phyloP scores from a whole-genome alignment of 2,888 invertebrate species.

The Odontothrips loti region DNA sequence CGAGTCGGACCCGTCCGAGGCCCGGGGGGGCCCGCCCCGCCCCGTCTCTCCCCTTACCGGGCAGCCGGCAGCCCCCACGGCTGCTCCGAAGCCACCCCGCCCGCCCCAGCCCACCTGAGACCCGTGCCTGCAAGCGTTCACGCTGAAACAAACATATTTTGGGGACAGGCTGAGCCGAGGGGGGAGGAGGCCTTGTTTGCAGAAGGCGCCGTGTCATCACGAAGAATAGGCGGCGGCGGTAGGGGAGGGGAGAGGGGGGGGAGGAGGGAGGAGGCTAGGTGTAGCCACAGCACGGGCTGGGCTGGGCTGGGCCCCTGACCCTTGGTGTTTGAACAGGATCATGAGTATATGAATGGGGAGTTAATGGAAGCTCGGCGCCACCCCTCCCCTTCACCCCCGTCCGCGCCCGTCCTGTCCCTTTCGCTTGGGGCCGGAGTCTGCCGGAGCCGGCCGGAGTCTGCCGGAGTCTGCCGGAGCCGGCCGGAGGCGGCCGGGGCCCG shows the following conservation, averaged over 20 bases:
- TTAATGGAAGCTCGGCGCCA: not conserved
- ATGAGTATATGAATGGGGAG: constrained; percentile 24
- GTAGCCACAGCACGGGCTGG: not conserved
- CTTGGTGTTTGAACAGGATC: constrained; percentile 12
- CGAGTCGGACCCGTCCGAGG: not conserved
- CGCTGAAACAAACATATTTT: constrained; percentile 22
- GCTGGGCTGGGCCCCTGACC: not conserved
- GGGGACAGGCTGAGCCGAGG: not conserved
- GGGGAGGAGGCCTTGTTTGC: not conserved
- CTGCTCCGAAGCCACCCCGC: not conserved
- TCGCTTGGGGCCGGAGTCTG: not conserved
- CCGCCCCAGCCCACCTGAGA: not conserved
- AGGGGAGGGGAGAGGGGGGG: not conserved
- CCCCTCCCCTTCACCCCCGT: not conserved
- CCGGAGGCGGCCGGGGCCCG: not conserved
- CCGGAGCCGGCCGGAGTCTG: no score
- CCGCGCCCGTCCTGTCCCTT: no score
- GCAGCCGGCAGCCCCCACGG: not conserved
- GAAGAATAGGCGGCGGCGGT: not conserved
- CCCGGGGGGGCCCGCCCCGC: not conserved
- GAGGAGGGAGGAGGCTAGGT: not conserved
- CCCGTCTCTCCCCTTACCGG: no score
- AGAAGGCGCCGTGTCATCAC: constrained; percentile 16
- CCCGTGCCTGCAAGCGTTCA: constrained; percentile 4
- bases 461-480: no score